Evolutionary conservation across 2,888 invertebrate species (phyloP).

Genomic region (Thera obeliscata): DNA sequence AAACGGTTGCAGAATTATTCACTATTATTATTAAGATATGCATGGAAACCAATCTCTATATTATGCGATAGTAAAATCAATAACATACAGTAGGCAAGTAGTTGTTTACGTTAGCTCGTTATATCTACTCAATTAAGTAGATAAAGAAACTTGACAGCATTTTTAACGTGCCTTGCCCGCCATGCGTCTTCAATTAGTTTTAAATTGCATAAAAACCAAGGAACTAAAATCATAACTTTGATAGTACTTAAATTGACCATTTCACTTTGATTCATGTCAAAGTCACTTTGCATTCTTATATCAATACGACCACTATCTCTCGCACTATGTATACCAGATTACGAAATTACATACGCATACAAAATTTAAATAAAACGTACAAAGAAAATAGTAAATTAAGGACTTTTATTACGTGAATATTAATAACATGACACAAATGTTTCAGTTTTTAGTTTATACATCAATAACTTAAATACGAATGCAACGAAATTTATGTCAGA

Average conservation of each 20-base stretch:
- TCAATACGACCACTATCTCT: not conserved
- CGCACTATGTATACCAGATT: not conserved
- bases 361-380: not conserved
- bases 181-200: too few species aligned
- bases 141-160: too few species aligned
- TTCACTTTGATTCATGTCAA: not conserved
- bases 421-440: slow-evolving; percentile 14
- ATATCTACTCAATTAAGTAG: too few species aligned
- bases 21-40: not conserved
- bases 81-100: not conserved
- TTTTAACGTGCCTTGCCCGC: too few species aligned
- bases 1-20: not conserved
- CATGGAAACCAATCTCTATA: slow-evolving; percentile 4
- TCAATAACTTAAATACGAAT: slow-evolving; percentile 25
- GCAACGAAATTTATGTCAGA: slow-evolving; percentile 49
- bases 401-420: slow-evolving; percentile 14
- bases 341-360: not conserved
- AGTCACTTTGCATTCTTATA: slow-evolving; percentile 5
- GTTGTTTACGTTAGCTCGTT: not conserved
- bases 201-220: too few species aligned
- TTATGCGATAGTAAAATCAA: slow-evolving; percentile 2
- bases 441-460: slow-evolving; percentile 20
- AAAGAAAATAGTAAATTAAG: slow-evolving; percentile 7
- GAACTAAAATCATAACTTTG: too few species aligned
- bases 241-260: too few species aligned